Evolutionary conservation across 2,888 invertebrate species (phyloP), one percentile per base, ranked within the genome.

Genomic region (Isoperla grammatica): DNA sequence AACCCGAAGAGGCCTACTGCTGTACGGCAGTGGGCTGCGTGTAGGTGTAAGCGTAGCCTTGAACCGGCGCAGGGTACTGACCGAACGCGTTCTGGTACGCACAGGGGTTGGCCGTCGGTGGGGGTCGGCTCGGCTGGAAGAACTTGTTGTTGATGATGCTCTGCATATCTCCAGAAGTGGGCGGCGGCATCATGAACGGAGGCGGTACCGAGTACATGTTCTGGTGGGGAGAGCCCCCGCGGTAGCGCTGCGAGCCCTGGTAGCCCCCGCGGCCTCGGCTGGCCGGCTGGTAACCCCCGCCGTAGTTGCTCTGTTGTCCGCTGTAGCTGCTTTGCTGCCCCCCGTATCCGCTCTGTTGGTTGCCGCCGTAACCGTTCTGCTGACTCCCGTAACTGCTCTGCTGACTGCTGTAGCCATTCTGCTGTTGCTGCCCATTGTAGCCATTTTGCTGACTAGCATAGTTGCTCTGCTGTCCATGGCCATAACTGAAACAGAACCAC

Each of bases 91-190:
- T 80, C 67, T 82, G 81, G 68, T 80, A 82, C 54, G 80, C 81
- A 69, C 82, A 82, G 4, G 81, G 79, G 64, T 80, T 81, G 48
- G 78, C 75, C 37, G 76, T 75, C 39, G 75, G 75, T n/a, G 80
- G 78, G 58, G 80, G 74, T 60, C 79, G 76, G 64, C 81, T 82
- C 13, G 84, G 82, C 68, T 87, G 87, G 78, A 87, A 87, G 79
- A 84, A 87, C 73, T 87, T 88, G 73, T 84, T 86, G 71, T 84
- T 84, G 75, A 80, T 76, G 66, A 81, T 73, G 45, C 77, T 78
- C 66, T 81, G 80, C 64, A 80, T 78, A 46, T 77, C 77, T 56
- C 79, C 78, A 58, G 75, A 74, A 1, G 72, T 70, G 15, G 53
- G 53, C 8, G 76, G 76, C 43, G 68, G 75, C 11, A 78, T 75